Evolutionary conservation across 2,797 vertebrate genomes (phyloP).

Genomic region (Cygnus olor): DNA sequence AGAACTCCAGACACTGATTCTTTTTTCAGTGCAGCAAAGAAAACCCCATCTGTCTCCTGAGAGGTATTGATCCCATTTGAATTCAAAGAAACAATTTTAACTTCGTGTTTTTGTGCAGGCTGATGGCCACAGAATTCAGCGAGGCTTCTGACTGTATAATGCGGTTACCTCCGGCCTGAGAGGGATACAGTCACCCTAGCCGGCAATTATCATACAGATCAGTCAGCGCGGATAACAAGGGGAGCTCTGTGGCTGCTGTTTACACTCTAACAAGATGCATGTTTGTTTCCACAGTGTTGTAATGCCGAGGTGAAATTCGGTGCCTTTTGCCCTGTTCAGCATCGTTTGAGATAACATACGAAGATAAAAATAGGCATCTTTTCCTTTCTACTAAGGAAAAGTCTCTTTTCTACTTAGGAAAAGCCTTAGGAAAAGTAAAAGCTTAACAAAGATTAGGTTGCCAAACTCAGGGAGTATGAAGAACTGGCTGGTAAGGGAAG

Average conservation of each 20-base stretch:
- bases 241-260: slow-evolving; percentile 34
- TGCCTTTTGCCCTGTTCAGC: not conserved
- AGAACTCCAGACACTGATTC: slow-evolving; percentile 31
- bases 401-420: not conserved
- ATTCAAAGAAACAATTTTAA: slow-evolving; percentile 64
- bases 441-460: not conserved
- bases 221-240: slow-evolving; percentile 26
- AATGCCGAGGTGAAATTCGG: not conserved
- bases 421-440: not conserved
- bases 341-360: not conserved
- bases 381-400: not conserved
- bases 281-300: slow-evolving; percentile 27
- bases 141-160: slow-evolving; percentile 26
- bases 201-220: slow-evolving; percentile 34
- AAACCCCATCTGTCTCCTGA: slow-evolving; percentile 56
- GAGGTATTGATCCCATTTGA: slow-evolving; percentile 64
- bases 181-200: slow-evolving; percentile 29
- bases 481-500: not conserved
- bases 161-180: slow-evolving; percentile 2
- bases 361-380: not conserved
- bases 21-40: slow-evolving; percentile 54
- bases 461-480: not conserved
- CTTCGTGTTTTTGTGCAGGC: slow-evolving; percentile 47
- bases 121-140: slow-evolving; percentile 1
- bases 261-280: not conserved